Conservation (phyloP, 2,797 vertebrate genomes). For the Scolopax rusticola region DNA sequence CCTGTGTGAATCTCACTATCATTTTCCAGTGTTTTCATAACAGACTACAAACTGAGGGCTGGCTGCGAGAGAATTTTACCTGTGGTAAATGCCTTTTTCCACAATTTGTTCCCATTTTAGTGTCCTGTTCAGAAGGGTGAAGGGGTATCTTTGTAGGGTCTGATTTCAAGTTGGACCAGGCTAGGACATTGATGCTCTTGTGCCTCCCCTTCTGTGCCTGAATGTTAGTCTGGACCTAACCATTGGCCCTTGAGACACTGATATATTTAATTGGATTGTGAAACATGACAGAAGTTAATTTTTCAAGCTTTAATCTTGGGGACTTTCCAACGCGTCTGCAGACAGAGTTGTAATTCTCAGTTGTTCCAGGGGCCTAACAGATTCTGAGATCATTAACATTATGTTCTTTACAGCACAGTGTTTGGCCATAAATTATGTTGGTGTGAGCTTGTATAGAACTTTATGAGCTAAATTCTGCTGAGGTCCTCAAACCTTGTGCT, state of each 20-base stretch:
- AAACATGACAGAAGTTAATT: constrained; percentile 26
- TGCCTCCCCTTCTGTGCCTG: background rate
- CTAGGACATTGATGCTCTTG: background rate
- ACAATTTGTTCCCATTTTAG: background rate
- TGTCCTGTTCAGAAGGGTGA: background rate
- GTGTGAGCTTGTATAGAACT: constrained; percentile 12
- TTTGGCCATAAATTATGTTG: constrained; percentile 59
- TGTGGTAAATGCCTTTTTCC: background rate
- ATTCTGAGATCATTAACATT: constrained; percentile 60
- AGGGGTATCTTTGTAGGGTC: background rate
- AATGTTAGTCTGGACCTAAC: background rate
- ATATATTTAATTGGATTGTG: constrained; percentile 34
- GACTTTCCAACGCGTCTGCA: constrained; percentile 11
- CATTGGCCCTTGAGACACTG: background rate
- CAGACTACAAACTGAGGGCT: background rate
- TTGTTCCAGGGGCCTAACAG: constrained; percentile 41
- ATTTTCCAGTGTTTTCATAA: background rate
- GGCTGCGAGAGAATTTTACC: background rate
- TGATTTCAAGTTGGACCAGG: background rate
- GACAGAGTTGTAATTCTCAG: constrained; percentile 52
- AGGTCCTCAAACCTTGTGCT: constrained; percentile 7
- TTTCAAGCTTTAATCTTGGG: constrained; percentile 58
- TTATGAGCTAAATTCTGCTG: constrained; percentile 54
- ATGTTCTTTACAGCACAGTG: constrained; percentile 32
- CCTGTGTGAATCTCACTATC: background rate